Base-by-base conservation (phyloP, 64 coral and sea anemone genomes). In the Trachythela sp. region DNA sequence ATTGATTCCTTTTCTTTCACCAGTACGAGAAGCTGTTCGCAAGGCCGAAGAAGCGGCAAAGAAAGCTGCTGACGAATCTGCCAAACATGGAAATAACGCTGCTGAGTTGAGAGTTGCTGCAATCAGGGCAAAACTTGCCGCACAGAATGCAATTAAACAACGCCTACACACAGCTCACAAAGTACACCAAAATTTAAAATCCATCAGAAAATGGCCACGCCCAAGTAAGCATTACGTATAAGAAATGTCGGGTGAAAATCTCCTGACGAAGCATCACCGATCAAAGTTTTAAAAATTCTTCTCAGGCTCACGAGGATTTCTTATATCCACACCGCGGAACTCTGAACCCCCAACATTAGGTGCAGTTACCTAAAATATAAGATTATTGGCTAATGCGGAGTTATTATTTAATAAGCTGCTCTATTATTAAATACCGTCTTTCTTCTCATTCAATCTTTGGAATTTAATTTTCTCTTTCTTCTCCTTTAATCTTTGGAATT, bases 51-150 rank as follows among this genome's bases (percentile, higher is more conserved):
- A 80, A 80, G 75, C 75, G 31, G 75, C 75, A 37, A 35, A 39
- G 75, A 35, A 80, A 80, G 75, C 75, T 34, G 75, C 75, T 80
- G 31, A 37, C 4, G 33, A 39, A 36, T 30, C 75, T 17, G 75
- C 31, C 10, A 80, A 39, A 30, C 31, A 80, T 80, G 75, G 75
- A 80, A 18, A 64, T 5, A 80, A 80, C 33, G 37, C 33, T 4
- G 75, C 75, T 39, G 75, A 80, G 34, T 39, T 80, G 9, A 80
- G 75, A 80, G 75, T 80, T 37, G 75, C 75, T 80, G 75, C 75
- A 37, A 80, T 80, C 75, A 80, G 30, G 33, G 75, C 75, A 9
- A 80, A 80, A 38, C 37, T 80, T 37, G 75, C 75, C 15, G 75
- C 75, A 80, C 75, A 80, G 17, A 20, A 80, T 18, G 75, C 75